phyloP scores from a whole-genome alignment of 2,888 invertebrate species.

The Ophioninae sp. region DNA sequence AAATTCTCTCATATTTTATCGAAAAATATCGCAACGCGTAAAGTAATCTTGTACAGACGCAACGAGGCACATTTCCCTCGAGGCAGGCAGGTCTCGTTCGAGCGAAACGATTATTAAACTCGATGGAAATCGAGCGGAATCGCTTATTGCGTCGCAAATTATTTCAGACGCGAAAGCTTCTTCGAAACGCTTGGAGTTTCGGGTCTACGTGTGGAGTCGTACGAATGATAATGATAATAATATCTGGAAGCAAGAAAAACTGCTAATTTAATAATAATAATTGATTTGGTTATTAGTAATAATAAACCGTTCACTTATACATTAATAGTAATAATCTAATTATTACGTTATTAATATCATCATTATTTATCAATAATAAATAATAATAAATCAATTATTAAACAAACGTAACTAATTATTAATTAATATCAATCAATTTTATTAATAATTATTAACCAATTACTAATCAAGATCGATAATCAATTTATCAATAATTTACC shows the following conservation, averaged over 20 bases:
- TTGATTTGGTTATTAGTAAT: too few relatives aligned
- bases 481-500: too few relatives aligned
- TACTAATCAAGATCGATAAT: too few relatives aligned
- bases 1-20: neutral
- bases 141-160: slow-evolving; percentile 32
- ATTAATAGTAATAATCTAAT: neutral
- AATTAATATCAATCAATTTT: too few relatives aligned
- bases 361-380: neutral
- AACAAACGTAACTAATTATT: too few relatives aligned
- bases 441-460: too few relatives aligned
- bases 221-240: neutral
- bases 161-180: neutral
- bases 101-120: neutral
- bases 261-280: too few relatives aligned
- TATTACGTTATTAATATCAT: neutral
- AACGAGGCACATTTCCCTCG: neutral
- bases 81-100: neutral
- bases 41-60: neutral
- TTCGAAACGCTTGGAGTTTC: neutral
- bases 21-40: neutral
- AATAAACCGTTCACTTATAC: neutral
- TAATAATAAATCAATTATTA: too few relatives aligned
- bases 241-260: too few relatives aligned
- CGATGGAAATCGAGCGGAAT: neutral
- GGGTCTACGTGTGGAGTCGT: neutral